A percentile compares a stretch with the other conserved stretches of the same genome.
Evolutionary conservation across 2,113 vertebrate species (phyloP).

Genomic region (Zootoca vivipara): DNA sequence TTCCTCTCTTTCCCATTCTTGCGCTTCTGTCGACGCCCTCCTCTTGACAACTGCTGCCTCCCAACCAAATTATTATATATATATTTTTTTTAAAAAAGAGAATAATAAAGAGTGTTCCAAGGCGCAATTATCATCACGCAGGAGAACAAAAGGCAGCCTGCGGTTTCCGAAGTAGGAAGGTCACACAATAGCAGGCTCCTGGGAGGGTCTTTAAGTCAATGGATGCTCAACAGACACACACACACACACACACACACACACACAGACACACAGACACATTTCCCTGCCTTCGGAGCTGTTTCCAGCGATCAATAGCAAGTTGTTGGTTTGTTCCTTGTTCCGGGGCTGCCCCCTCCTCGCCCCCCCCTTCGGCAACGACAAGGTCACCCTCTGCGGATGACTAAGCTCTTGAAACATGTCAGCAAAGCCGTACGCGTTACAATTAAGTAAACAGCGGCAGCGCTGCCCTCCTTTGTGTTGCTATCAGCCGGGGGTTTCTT

Average conservation of each 20-base stretch:
- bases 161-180: conserved; percentile 48
- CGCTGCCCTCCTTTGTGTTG: not conserved
- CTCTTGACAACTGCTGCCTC: not conserved
- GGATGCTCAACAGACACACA: not conserved
- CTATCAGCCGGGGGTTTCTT: not conserved
- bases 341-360: not conserved
- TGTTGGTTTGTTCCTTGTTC: not conserved
- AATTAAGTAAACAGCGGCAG: not conserved
- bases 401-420: not conserved
- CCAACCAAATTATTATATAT: no score
- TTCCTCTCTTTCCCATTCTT: not conserved
- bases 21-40: no score
- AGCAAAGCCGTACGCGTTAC: not conserved
- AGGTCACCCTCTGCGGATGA: not conserved
- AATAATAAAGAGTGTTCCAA: not conserved
- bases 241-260: no score
- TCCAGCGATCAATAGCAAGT: not conserved
- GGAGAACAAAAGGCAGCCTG: conserved; percentile 21
- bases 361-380: not conserved
- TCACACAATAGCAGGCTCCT: conserved; percentile 27
- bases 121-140: not conserved
- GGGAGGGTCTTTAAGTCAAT: not conserved
- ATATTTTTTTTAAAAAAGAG: not conserved
- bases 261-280: no score
- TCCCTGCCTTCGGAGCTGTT: not conserved